Base-by-base conservation (phyloP, 30 jellyfish, hydroid and myxozoan species). In the Catostylus mosaicus region DNA sequence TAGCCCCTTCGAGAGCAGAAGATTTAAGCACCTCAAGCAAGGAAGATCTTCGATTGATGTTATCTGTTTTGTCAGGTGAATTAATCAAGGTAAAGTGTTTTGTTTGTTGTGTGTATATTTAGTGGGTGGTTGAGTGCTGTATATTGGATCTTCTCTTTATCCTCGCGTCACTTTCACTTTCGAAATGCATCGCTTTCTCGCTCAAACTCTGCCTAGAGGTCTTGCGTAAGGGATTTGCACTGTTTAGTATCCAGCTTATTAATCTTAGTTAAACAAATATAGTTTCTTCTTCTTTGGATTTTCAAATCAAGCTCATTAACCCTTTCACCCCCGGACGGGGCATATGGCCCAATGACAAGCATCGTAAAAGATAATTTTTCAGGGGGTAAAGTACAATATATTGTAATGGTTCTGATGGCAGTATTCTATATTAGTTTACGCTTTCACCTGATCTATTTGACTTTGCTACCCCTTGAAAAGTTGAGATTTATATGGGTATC, bases 11-110 rank as follows among this genome's bases (percentile, higher is more conserved):
- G 86, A 71, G 88, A 43, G 52, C 87, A 20, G 87, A 84, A 32
- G 89, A 77, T 63, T 32, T 90, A 73, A 40, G 61, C 9, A 51
- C 89, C 19, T 80, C 94, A 33, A 93, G 97, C 88, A 94, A 88
- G 69, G 97, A 94, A 78, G 99, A 94, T 69, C 89, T 94, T 48
- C 83, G 91, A 50, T 87, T 94, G 78, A 94, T 94, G 96, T 62
- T 94, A 38, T 65, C 96, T 35, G 97, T 94, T 30, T 59, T 94
- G 69, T 92, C 91, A n/a, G 92, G 90, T 54, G 96, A 94, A 71
- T 72, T 94, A 47, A 82, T 84, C 66, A 82, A 83, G 97, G 99
- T 94, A 75, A 54, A 83, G 80, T 77, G 75, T 16, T 6, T 62
- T 22, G 46, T 43, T 4, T 52, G 67, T 52, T 52, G 67, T n/a